Evolutionary conservation across 2,113 vertebrate genomes (phyloP), one percentile per base, ranked within the genome.

Genomic region (Pituophis catenifer): DNA sequence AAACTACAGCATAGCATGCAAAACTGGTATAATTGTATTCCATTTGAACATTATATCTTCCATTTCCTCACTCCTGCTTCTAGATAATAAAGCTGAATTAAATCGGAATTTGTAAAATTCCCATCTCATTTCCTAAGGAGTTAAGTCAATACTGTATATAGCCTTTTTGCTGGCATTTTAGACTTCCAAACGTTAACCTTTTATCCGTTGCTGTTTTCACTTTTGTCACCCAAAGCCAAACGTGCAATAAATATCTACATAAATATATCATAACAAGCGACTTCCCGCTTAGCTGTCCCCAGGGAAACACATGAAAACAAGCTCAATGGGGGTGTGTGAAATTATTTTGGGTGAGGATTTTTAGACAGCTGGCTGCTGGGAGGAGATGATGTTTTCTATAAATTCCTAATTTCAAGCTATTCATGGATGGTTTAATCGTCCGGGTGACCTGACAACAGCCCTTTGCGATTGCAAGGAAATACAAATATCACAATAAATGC

Each of bases 191-290:
- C 21, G 5, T 4, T n/a, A 52, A 52, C n/a, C 8, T 59, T 52
- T 26, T 52, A 50, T 23, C 59, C 86, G 13, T 29, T 59, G 26
- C 15, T 0, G 23, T 87, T 29, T 23, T 87, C 9, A 10, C 26
- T 53, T 70, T 59, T 57, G 33, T 48, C 8, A 54, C 52, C 95
- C 95, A 95, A 94, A 93, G 93, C 93, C 91, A 93, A 33, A 26
- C 90, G 93, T 91, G 92, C 95, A 95, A 95, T 92, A 96, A 94
- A 95, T 96, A 96, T 93, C 95, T 59, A 86, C 85, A 93, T 91
- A 95, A 90, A 92, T 91, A 91, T 94, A 95, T 3, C 92, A 95
- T 94, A 92, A 48, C 94, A 38, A 44, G 44, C 44, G 44, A 44
- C 44, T 44, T 44, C 44, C 44, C 44, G 70, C 89, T 96, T 97